Conservation (phyloP, 2,797 vertebrate genomes). For the Myoxocephalus aenaeus region DNA sequence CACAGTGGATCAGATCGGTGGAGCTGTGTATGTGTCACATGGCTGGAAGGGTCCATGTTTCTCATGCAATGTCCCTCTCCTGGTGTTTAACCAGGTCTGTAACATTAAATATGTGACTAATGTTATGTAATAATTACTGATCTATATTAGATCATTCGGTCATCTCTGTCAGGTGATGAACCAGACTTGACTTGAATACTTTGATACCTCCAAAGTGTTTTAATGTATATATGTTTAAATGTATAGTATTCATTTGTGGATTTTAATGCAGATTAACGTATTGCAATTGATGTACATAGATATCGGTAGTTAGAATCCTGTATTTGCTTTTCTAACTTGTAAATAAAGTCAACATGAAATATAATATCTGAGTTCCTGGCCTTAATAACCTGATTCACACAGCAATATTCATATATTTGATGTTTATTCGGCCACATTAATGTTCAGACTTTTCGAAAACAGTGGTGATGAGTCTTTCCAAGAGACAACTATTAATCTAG, state of each 20-base stretch:
- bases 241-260: not conserved
- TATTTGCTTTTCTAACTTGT: not conserved
- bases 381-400: not conserved
- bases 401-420: not conserved
- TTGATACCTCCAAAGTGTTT: not conserved
- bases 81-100: not conserved
- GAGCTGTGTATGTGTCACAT: no score
- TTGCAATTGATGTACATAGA: no score
- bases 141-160: no score
- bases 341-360: slow-evolving; percentile 4
- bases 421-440: not conserved
- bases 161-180: no score
- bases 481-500: not conserved
- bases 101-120: no score
- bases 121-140: no score
- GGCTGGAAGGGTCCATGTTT: no score
- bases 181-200: not conserved
- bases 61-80: not conserved
- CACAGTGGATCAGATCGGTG: no score
- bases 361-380: not conserved
- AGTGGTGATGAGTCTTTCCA: not conserved
- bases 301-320: not conserved
- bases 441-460: not conserved
- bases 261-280: no score
- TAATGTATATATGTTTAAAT: not conserved